A percentile compares a stretch with the other conserved stretches of the same genome.
These are phyloP conservation scores for Polypterus bichir DNA, from an alignment of 2,113 vertebrate species.

Conservation along the genomic window DNA sequence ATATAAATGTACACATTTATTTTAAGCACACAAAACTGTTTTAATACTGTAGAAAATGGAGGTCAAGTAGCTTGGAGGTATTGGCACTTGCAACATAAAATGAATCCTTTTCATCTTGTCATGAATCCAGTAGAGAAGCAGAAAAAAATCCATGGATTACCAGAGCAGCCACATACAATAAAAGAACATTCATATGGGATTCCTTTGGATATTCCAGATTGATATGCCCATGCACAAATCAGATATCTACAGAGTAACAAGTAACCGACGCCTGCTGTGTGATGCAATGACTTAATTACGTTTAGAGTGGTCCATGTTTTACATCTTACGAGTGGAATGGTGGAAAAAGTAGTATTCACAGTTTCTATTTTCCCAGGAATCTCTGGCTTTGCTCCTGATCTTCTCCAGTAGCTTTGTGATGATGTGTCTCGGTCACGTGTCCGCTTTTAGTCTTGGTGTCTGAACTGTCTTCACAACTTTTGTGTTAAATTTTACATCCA, in stretches of 20 bases:
- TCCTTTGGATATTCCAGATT: neutral
- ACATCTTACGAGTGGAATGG: neutral
- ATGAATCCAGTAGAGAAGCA: neutral
- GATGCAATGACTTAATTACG: neutral
- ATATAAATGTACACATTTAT: neutral
- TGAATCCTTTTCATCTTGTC: neutral
- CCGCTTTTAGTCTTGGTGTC: constrained; percentile 47
- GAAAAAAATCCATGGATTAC: neutral
- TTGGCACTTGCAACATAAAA: neutral
- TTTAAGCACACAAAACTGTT: neutral
- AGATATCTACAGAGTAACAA: neutral
- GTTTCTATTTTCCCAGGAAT: neutral
- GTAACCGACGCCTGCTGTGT: neutral
- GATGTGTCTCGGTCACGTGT: constrained; percentile 48
- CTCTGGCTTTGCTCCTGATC: neutral
- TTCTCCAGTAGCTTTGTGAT: neutral
- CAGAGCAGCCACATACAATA: neutral
- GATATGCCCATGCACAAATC: neutral
- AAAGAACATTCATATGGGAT: neutral
- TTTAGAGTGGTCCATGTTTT: neutral
- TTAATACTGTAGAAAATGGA: constrained; percentile 7
- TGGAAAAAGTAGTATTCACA: neutral
- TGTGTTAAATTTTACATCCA: constrained; percentile 41
- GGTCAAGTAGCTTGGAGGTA: constrained; percentile 5
- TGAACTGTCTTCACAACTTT: constrained; percentile 60